Base-by-base conservation (phyloP, 2,113 vertebrate species). In the Orientallactaga bullata region DNA sequence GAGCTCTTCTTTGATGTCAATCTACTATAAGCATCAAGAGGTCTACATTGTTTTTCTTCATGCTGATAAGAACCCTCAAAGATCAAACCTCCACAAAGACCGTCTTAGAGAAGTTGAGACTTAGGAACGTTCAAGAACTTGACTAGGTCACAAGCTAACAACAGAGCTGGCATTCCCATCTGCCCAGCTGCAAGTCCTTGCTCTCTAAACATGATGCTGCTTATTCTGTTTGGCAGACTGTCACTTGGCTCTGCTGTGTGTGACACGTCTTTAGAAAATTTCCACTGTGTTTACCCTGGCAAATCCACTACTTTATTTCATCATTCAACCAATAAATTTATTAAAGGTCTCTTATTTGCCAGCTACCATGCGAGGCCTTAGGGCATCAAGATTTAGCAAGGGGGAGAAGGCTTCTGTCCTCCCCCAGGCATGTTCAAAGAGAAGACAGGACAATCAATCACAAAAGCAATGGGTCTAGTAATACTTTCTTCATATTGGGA, bases 211-310 rank as follows among this genome's bases (percentile, higher is more conserved):
- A 21, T 69, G 74, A 32, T 24, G 5, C n/a, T 91, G 15, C 30
- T n/a, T 72, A 55, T 11, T 47, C 66, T 80, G 55, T 71, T 95
- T 93, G 82, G 71, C 69, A 87, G 87, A 83, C 66, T 61, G 37
- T 63, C 76, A 61, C 47, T 55, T 84, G 84, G 58, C 68, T 26
- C 0, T 32, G 21, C 60, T 72, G 28, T 87, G 68, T 80, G 7
- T 89, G 72, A 91, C 86, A 71, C 68, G 87, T 42, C 30, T 89
- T 93, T 89, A 85, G 72, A 94, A 94, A 96, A 88, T 94, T 96
- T 95, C 87, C 87, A 93, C 87, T 90, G n/a, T 91, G 51, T 95
- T 81, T 28, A 88, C 32, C 15, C 42, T 91, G 77, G 87, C 91
- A 81, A 96, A 89, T 18, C 16, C 6, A 60, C 51, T 28, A 65